Evolutionary conservation across 2,113 vertebrate genomes (phyloP).

Genomic region (Hystrix brachyura): DNA sequence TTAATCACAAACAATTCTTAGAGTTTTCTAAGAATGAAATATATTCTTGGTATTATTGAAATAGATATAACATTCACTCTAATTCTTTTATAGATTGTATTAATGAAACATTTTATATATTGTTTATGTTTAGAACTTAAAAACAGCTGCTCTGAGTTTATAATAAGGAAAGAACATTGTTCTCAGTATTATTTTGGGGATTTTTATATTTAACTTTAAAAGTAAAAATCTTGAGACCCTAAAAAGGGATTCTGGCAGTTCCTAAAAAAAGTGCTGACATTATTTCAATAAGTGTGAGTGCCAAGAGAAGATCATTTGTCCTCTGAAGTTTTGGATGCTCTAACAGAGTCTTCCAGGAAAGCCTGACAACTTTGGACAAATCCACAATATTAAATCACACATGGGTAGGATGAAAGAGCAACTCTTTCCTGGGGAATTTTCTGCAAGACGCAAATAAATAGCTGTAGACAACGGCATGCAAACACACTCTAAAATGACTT

Average conservation of each 20-base stretch:
- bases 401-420: constrained; percentile 30
- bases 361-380: constrained; percentile 59
- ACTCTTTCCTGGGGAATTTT: constrained; percentile 51
- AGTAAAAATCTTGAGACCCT: constrained; percentile 8
- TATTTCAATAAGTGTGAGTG: not conserved
- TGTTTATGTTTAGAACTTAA: constrained; percentile 13
- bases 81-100: not conserved
- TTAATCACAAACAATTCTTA: constrained; percentile 19
- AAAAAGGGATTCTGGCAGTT: constrained; percentile 5
- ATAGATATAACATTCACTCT: not conserved
- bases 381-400: constrained; percentile 49
- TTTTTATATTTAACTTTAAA: constrained; percentile 54
- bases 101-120: not conserved
- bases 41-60: constrained; percentile 43
- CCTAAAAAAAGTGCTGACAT: constrained; percentile 37
- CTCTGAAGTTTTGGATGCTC: constrained; percentile 51
- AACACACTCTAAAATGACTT: not conserved
- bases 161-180: not conserved
- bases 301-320: constrained; percentile 14
- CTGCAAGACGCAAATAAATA: constrained; percentile 48
- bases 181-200: not conserved
- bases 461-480: constrained; percentile 68
- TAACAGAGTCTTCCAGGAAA: constrained; percentile 52
- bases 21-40: not conserved
- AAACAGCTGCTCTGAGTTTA: not conserved